Percentiles rank a stretch among this genome's conserved stretches.
These are phyloP conservation scores for Neoaliturus tenellus DNA, from an alignment of 2,888 invertebrate genomes.

Conservation along the genomic window DNA sequence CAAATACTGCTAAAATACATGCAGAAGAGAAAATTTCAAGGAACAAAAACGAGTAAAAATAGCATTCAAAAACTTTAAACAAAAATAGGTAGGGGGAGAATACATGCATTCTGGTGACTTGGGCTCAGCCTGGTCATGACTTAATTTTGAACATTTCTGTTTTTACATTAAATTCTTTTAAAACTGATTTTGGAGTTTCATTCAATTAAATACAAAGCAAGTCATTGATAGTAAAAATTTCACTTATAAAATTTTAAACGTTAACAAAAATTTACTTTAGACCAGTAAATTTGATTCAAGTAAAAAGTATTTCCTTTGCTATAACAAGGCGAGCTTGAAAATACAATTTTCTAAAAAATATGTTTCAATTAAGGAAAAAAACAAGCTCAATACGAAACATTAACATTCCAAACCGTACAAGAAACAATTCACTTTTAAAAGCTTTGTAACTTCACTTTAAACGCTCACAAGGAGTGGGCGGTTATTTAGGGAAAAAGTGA, in stretches of 20 bases:
- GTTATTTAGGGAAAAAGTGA: neutral
- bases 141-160: too few species aligned
- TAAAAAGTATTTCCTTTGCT: too few species aligned
- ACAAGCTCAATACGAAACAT: neutral
- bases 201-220: too few species aligned
- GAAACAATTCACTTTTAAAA: neutral
- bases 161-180: too few species aligned
- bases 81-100: neutral
- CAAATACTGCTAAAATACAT: neutral
- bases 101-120: conserved; percentile 21
- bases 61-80: neutral
- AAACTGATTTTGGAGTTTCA: too few species aligned
- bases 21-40: conserved; percentile 17
- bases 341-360: neutral
- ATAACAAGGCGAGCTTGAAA: too few species aligned
- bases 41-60: neutral
- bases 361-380: neutral
- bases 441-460: too few species aligned
- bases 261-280: too few species aligned
- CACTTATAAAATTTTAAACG: too few species aligned
- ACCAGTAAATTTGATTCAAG: too few species aligned
- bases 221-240: too few species aligned
- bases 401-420: conserved; percentile 6
- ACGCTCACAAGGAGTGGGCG: too few species aligned
- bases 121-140: neutral